Evolutionary conservation across 1,140 invertebrate genomes (phyloP), one percentile per base, ranked within the genome.

Genomic region (Leptoteleia sp.): DNA sequence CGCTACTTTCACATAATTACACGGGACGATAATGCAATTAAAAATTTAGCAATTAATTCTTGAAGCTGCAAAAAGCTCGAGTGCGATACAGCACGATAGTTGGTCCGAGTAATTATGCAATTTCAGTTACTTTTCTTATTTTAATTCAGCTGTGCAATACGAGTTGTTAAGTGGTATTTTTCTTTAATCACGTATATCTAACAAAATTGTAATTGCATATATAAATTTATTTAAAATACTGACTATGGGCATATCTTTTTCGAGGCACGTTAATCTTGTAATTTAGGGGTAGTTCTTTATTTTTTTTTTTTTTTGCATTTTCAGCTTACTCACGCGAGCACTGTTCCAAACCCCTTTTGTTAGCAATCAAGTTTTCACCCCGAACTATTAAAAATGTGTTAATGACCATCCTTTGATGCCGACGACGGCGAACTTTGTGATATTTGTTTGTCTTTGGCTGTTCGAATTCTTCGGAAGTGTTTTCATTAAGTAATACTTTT

Each of bases 341-440:
- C 43, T 6, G 12, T 11, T 47, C 15, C 13, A 37, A 42, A 64
- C 33, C 25, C 59, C n/a, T n/a, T 50, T 50, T 64, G 59, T 64
- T 64, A 19, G 59, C 45, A 6, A 37, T 6, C 12, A 40, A 42
- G 33, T 35, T 35, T 47, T 33, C 31, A 33, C 16, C 17, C 42
- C 43, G 9, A 12, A 2, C 40, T 2, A 29, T 6, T 35, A 64
- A 64, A 64, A 64, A 42, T 16, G 47, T 50, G 45, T 42, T 52
- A 64, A 64, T 52, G 47, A 50, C 31, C 29, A 42, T 48, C 31
- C 42, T 59, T 59, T 59, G 55, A 59, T 25, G 17, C 29, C 29
- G 12, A 11, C 38, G 7, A 19, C 38, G 12, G 27, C 13, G 13
- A n/a, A 45, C n/a, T 59, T 13, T 7, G 16, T 15, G 29, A 57